Base-by-base conservation (phyloP, 1,140 invertebrate genomes). In the Reticulitermes speratus region DNA sequence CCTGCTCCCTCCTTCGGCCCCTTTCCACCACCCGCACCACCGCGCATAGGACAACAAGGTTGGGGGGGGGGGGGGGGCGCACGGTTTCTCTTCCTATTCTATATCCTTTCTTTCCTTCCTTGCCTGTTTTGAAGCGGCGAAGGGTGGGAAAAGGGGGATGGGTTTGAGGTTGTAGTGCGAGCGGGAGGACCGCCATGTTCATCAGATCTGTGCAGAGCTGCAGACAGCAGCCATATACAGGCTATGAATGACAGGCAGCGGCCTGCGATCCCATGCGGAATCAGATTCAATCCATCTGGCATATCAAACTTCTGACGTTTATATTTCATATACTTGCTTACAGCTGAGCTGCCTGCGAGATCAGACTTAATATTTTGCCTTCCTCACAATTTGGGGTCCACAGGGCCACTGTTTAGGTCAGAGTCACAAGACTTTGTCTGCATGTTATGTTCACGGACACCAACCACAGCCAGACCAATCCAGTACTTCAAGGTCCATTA, bases 11-110 rank as follows among this genome's bases (percentile, higher is more conserved):
- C 55, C 11, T 23, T 38, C 21, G 32, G 14, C 44, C 55, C 65
- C 87, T 87, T 86, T 87, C 86, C 84, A 21, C 59, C 83, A 82
- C 44, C 69, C 44, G 5, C 82, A 25, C 82, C 32, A 0, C 82
- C 19, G 44, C 82, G 21, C 82, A 25, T 0, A 75, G 65, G 65
- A 75, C n/a, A 55, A 55, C 52, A 21, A 55, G 52, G 65, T 30
- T 14, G 65, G 8, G 9, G n/a, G 25, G n/a, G 8, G 65, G 52
- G 9, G 9, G 52, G 52, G 19, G 19, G 52, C 3, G 19, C 1
- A 16, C 5, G 19, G 3, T 55, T 16, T 5, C 14, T 12, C 3
- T 5, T 75, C 16, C 25, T 75, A 16, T 30, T 75, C 19, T 65
- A 65, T 30, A 75, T 75, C 25, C 65, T 75, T 75, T 75, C n/a